Evolutionary conservation across 2,113 vertebrate species (phyloP), one percentile per base, ranked within the genome.

Genomic region (Pseudolaguvia tuberculata): DNA sequence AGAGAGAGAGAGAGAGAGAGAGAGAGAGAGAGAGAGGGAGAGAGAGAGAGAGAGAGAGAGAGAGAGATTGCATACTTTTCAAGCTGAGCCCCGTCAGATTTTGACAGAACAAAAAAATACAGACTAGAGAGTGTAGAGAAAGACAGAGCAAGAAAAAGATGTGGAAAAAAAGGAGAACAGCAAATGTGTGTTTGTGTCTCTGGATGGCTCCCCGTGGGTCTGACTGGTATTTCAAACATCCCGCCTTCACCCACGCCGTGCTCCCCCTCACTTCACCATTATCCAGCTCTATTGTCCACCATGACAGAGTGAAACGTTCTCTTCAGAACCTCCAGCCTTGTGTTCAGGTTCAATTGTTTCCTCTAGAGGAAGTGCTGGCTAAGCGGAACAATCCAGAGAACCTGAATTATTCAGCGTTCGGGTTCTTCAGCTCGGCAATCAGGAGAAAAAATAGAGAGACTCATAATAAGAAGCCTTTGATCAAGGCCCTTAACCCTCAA

Each of bases 331-430:
- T 55, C 56, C 59, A 72, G 48, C 20, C 42, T 70, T 27, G 59
- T 59, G 76, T 79, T 65, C 59, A 57, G 74, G 77, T 77, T 65
- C 71, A 58, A 63, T 66, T 55, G 20, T n/a, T 18, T 21, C 63
- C 51, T 76, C 51, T 56, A 68, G 62, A 80, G 78, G 77, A 84
- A 68, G 80, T 70, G 77, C 78, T 71, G 82, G 50, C 61, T 73
- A 89, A 88, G 86, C 72, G 35, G 47, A 69, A 67, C 80, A 85
- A 85, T 78, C 71, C 59, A 77, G 76, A n/a, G 1, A 68, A 63
- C 80, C 82, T 84, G 70, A 79, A 76, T 81, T 84, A 84, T 85
- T 82, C 69, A 77, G 55, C 12, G 4, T 42, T 14, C 29, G 1
- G 57, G 7, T 18, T 39, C 23, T 57, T 31, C 42, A 45, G 14